Evolutionary conservation across 2,888 invertebrate genomes (phyloP), one percentile per base, ranked within the genome.

Genomic region (Latheticus oryzae): DNA sequence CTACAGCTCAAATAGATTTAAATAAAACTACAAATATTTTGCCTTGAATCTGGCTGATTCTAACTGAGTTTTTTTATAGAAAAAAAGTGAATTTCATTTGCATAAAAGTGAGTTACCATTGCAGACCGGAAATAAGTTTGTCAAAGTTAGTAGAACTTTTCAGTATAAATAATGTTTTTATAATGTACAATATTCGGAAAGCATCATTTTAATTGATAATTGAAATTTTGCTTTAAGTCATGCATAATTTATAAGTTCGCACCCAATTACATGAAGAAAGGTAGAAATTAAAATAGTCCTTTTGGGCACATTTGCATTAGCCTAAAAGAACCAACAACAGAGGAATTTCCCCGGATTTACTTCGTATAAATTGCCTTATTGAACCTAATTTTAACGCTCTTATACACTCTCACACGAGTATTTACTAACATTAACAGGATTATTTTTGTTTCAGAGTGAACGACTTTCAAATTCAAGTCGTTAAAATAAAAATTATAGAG

Each of bases 161-260:
- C 3, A 15, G 5, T 19, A 28, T 38, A 51, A 51, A 51, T 40
- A 51, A 51, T 23, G 33, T 53, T 53, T 53, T 43, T 42, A 53
- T 53, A 53, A 21, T 35, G 21, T 19, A 23, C 40, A 52, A 42
- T 38, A 32, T 52, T 28, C 9, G 13, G 11, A 26, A 32, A 40
- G 51, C 51, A 43, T 43, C 32, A 43, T 40, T 52, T 42, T 38
- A 52, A 52, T 53, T 43, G 52, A 43, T 54, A 43, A 55, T 55
- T 55, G 48, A 62, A 58, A 61, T 58, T 50, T 56, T 60, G 58
- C 64, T 59, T n/a, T 55, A 62, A 56, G 59, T 58, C 45, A 61
- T 66, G 65, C 53, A 62, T 61, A 63, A 63, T 66, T 64, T 59
- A 64, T 63, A 42, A 57, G 53, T 62, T 62, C 62, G 51, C 58